A percentile compares a stretch with the other conserved stretches of the same genome.
Evolutionary conservation across 2,797 vertebrate genomes (phyloP).

Genomic region (Falco concolor): DNA sequence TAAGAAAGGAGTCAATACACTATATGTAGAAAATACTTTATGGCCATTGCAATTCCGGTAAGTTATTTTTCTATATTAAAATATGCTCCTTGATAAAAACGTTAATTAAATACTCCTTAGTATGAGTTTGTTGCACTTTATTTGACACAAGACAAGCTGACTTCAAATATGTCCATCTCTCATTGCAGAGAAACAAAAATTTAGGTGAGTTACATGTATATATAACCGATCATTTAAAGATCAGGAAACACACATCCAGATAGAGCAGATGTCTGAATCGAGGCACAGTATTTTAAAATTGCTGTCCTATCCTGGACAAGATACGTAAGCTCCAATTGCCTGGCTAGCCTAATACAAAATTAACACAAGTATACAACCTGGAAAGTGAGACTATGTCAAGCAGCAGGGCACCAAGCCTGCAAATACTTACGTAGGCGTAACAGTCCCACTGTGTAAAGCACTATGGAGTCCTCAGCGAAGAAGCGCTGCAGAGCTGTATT

Average conservation of each 20-base stretch:
- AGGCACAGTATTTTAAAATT: constrained; percentile 21
- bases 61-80: constrained; percentile 68
- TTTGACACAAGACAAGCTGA: constrained; percentile 46
- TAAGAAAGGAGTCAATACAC: constrained; percentile 32
- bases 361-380: not conserved
- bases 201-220: not conserved
- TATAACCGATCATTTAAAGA: not conserved
- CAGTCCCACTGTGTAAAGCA: not conserved
- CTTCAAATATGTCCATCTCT: not conserved
- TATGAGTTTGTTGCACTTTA: constrained; percentile 35
- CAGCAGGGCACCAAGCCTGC: constrained; percentile 1
- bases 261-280: constrained; percentile 29
- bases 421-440: not conserved
- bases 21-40: constrained; percentile 63
- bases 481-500: not conserved
- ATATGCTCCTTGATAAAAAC: constrained; percentile 67
- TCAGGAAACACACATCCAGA: not conserved
- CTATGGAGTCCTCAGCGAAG: not conserved
- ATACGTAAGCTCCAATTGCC: not conserved
- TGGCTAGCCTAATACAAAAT: not conserved
- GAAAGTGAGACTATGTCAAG: not conserved
- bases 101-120: constrained; percentile 21
- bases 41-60: constrained; percentile 29
- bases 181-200: constrained; percentile 12
- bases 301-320: constrained; percentile 14